Evolutionary conservation across 2,888 invertebrate species (phyloP), one percentile per base, ranked within the genome.

Genomic region (Scaptodrosophila latifasciaeformis): DNA sequence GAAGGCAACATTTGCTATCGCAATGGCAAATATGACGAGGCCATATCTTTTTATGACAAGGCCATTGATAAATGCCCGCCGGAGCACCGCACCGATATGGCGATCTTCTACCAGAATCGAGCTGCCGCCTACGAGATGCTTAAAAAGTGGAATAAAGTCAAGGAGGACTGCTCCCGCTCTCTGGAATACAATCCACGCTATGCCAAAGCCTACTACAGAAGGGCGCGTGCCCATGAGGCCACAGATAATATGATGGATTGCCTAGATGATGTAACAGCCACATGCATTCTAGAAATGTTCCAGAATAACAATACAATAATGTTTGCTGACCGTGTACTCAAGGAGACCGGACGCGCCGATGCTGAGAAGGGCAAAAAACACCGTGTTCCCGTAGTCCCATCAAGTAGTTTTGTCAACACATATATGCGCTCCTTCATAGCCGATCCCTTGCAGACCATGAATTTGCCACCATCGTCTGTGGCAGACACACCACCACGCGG

Each of bases 41-140:
- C 99, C 10, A 94, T 97, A 56, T 86, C 89, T 27, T 91, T 92
- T 71, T 99, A 99, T 84, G 93, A 94, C 71, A 93, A 94, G 87
- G 99, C 99, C 1, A 98, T 99, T 49, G 95, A 96, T 70, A 89
- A 93, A 27, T 97, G 97, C 78, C 93, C 95, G 0, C 87, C 88
- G 60, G 90, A 93, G 51, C 90, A 92, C 70, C 88, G 88, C 19
- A 89, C 89, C 1, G 95, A 95, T 69, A 87, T 96, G 50, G 92
- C 97, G 0, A 96, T 95, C 12, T 96, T 95, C 86, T 96, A 96
- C 86, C 98, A 98, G 86, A 98, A 98, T 84, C 91, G 97, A 74
- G 98, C 97, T 9, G 98, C 97, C 12, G 95, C 96, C 37, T 95
- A 96, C 86, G 97, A 97, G 86, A 94, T 96, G 86, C 88, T 96